These are phyloP conservation scores for Naso thynnoides DNA, from an alignment of 2,797 vertebrate genomes.

Conservation along the genomic window DNA sequence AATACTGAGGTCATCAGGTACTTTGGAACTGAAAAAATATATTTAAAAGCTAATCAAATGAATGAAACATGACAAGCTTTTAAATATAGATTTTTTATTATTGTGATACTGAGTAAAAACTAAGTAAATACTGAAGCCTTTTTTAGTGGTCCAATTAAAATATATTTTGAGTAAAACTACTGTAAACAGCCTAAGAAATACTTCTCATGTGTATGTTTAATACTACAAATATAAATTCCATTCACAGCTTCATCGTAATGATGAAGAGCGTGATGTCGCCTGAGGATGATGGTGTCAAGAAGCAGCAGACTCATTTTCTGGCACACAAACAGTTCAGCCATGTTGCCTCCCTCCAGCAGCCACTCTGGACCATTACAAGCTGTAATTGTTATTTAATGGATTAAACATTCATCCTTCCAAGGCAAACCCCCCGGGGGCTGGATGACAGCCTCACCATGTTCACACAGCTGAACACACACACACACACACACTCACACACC, in stretches of 20 bases:
- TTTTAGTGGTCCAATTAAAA: neutral
- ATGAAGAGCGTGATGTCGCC: neutral
- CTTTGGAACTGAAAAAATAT: too few relatives aligned
- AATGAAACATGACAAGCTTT: too few relatives aligned
- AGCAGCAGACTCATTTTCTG: slow-evolving; percentile 36
- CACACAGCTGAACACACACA: slow-evolving; percentile 84
- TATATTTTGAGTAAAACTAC: neutral
- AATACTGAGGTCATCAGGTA: too few relatives aligned
- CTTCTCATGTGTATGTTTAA: too few relatives aligned
- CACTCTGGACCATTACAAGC: slow-evolving; percentile 76
- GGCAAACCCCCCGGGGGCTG: slow-evolving; percentile 84
- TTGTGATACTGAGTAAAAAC: too few relatives aligned
- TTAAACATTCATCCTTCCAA: slow-evolving; percentile 95
- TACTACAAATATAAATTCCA: too few relatives aligned
- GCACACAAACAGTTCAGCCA: slow-evolving; percentile 39
- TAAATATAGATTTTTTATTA: too few relatives aligned
- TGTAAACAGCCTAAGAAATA: neutral
- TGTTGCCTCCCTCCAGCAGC: slow-evolving; percentile 42
- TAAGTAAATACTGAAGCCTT: neutral
- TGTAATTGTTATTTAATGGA: slow-evolving; percentile 97
- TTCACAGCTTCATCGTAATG: too few relatives aligned
- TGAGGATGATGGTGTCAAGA: slow-evolving; percentile 38
- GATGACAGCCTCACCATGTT: slow-evolving; percentile 83
- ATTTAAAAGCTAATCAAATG: too few relatives aligned
- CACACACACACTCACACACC: slow-evolving; percentile 40